Conservation (phyloP, 2,888 invertebrate species). For the Drosophila infuscata region DNA sequence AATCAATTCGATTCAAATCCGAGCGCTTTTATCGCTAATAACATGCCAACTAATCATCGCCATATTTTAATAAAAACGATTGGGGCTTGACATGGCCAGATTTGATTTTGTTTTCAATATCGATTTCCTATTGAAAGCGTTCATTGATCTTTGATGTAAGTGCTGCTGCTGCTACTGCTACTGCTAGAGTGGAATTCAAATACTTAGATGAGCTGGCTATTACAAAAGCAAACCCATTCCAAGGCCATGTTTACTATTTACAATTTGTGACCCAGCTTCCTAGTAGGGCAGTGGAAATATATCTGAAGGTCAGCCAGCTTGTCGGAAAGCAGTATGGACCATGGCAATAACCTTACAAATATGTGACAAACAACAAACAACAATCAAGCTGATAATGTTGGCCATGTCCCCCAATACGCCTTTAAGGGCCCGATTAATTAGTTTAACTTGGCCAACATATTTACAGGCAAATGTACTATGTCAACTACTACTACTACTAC, state of each 20-base stretch:
- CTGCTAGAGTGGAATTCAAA: conserved; percentile 21
- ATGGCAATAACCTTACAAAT: not conserved
- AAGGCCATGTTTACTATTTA: conserved; percentile 51
- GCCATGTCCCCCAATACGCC: conserved; percentile 7
- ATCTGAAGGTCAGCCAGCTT: conserved; percentile 43
- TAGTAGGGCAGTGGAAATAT: conserved; percentile 54
- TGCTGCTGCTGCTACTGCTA: conserved; percentile 5
- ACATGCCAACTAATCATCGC: conserved; percentile 60
- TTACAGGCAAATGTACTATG: conserved; percentile 1
- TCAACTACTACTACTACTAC: no score
- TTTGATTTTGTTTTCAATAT: conserved; percentile 49
- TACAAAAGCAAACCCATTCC: conserved; percentile 42
- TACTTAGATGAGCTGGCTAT: conserved; percentile 27
- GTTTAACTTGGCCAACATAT: not conserved
- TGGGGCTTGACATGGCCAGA: conserved; percentile 29
- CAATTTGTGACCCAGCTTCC: conserved; percentile 53
- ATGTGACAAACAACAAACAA: conserved; percentile 19
- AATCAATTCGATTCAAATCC: conserved; percentile 18
- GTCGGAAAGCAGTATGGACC: conserved; percentile 3
- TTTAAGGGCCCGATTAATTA: conserved; percentile 5
- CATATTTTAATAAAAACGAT: conserved; percentile 34
- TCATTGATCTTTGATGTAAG: conserved; percentile 68
- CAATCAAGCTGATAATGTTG: conserved; percentile 4
- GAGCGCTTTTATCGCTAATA: conserved; percentile 58
- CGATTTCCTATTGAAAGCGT: conserved; percentile 77